Base-by-base conservation (phyloP, 2,888 invertebrate genomes). In the Stenotaenia linearis region DNA sequence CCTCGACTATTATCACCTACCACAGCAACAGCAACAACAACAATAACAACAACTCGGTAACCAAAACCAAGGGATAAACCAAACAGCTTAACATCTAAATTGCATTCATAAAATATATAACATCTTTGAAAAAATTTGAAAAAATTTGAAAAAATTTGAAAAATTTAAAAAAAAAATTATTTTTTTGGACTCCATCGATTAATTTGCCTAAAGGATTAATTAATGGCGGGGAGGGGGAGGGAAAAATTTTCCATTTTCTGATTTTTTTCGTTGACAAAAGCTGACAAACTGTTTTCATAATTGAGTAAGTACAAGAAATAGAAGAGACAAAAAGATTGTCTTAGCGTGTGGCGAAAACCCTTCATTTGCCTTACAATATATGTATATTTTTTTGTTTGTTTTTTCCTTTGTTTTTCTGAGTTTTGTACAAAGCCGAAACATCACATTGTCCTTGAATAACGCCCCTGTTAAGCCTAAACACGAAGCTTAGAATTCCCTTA, bases 281-380 rank as follows among this genome's bases (percentile, higher is more conserved):
- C 69, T 69, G 69, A 69, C 69, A 69, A 69, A 69, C 69, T 50
- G 50, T 15, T 50, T 69, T 69, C 69, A 69, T 69, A 69, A 69
- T 69, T 23, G 69, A 69, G 25, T 69, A 69, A 69, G 28, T 69
- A 69, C 69, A 69, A 69, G 69, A 69, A 69, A 28, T 69, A 69
- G 69, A 69, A 69, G 69, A 69, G 69, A 69, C 69, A 69, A 69
- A 69, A 69, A 69, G 69, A 69, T 69, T 69, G 69, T 69, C 69
- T 69, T 69, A 28, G 69, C 69, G 25, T 69, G 69, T 69, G 69
- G 69, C 69, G 69, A 25, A 69, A 69, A 69, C 50, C 50, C 50
- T 50, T 50, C 50, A 50, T 50, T 32, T 50, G 50, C 50, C 50
- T 50, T 50, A 45, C 45, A 45, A 45, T 45, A 45, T 45, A 50